phyloP scores from a whole-genome alignment of 2,888 invertebrate genomes.

The Dyspetes luteomarginatus region DNA sequence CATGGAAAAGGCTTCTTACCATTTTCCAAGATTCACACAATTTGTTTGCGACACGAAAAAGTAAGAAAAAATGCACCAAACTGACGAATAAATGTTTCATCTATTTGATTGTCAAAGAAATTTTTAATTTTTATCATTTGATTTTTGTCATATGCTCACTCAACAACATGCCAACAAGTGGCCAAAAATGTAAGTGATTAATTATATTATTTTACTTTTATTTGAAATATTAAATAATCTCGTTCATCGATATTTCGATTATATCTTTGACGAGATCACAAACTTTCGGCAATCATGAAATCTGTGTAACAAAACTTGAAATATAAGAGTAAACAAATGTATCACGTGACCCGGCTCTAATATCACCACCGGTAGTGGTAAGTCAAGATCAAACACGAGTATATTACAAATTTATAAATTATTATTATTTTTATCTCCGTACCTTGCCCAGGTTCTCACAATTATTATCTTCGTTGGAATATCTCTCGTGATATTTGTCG shows the following conservation, averaged over 20 bases:
- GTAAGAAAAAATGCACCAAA: slow-evolving; percentile 21
- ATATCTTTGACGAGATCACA: too few relatives aligned
- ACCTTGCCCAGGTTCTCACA: slow-evolving; percentile 37
- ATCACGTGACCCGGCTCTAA: too few relatives aligned
- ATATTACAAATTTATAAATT: background rate
- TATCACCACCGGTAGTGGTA: background rate
- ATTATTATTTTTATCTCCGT: background rate
- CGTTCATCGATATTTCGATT: too few relatives aligned
- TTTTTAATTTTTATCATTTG: slow-evolving; percentile 24
- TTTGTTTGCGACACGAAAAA: slow-evolving; percentile 21
- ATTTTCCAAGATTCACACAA: slow-evolving; percentile 2
- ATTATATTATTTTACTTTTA: too few relatives aligned
- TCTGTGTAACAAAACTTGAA: too few relatives aligned
- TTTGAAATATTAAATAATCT: too few relatives aligned
- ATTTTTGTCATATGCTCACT: background rate
- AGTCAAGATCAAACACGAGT: background rate
- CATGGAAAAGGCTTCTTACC: slow-evolving; percentile 3
- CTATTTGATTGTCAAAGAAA: slow-evolving; percentile 25
- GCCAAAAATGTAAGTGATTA: too few relatives aligned
- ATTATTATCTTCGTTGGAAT: slow-evolving; percentile 18
- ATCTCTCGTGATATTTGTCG: slow-evolving; percentile 15
- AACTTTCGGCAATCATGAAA: too few relatives aligned
- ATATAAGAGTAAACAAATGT: too few relatives aligned
- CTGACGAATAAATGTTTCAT: slow-evolving; percentile 33
- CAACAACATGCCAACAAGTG: too few relatives aligned